These are phyloP conservation scores for Cheilosia soror DNA, from an alignment of 2,888 invertebrate species.

Conservation along the genomic window DNA sequence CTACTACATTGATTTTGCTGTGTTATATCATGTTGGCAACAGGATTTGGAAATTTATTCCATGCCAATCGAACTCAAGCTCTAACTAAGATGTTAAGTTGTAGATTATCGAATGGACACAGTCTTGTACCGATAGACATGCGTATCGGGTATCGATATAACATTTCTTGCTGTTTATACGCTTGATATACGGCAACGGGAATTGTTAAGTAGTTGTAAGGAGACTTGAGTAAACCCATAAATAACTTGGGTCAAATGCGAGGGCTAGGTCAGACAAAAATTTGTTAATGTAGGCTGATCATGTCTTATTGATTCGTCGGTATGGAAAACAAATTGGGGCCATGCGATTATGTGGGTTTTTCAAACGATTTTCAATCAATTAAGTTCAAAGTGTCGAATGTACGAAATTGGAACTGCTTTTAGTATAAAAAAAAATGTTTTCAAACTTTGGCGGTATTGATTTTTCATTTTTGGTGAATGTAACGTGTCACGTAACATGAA, in stretches of 20 bases:
- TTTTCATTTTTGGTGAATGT: too few species aligned
- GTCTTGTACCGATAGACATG: conserved; percentile 47
- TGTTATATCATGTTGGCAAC: conserved; percentile 55
- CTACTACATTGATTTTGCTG: conserved; percentile 13
- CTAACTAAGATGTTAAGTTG: conserved; percentile 74
- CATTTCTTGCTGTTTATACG: conserved; percentile 12
- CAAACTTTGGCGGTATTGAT: too few species aligned
- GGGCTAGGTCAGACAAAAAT: conserved; percentile 58
- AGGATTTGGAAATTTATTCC: conserved; percentile 72
- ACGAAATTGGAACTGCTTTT: too few species aligned
- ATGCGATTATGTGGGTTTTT: neutral
- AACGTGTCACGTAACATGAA: too few species aligned
- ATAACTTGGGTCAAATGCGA: conserved; percentile 57
- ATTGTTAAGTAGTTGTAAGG: conserved; percentile 46
- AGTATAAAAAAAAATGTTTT: too few species aligned
- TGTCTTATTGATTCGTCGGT: conserved; percentile 30
- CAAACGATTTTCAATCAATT: too few species aligned
- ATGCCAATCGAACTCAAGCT: conserved; percentile 52
- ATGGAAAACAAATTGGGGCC: conserved; percentile 20
- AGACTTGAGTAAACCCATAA: conserved; percentile 49
- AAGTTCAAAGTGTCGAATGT: too few species aligned
- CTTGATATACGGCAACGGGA: conserved; percentile 18
- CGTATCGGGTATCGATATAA: conserved; percentile 62
- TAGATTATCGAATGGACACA: conserved; percentile 65
- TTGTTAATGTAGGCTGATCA: conserved; percentile 56